Evolutionary conservation across 2,113 vertebrate genomes (phyloP).

Genomic region (Chaetodon trifascialis): DNA sequence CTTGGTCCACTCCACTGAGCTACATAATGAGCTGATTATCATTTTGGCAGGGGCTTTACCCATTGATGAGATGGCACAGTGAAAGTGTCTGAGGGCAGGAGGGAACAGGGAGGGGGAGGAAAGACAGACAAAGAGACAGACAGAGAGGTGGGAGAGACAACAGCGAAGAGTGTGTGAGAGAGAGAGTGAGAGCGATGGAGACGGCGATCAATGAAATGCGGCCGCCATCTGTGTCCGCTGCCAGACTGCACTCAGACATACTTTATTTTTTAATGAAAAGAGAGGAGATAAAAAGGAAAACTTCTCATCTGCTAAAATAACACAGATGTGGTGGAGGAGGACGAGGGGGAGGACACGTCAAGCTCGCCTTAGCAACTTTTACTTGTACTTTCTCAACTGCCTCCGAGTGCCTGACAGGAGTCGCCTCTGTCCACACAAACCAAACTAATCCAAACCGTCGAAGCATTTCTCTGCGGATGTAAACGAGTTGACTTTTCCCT

Average conservation of each 20-base stretch:
- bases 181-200: not conserved
- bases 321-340: constrained; percentile 42
- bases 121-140: constrained; percentile 35
- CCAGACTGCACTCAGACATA: constrained; percentile 38
- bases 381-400: constrained; percentile 10
- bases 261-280: constrained; percentile 64
- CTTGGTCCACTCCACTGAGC: constrained; percentile 63
- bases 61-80: constrained; percentile 63
- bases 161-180: not conserved
- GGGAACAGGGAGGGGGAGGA: constrained; percentile 2
- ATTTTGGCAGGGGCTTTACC: constrained; percentile 69
- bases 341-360: constrained; percentile 11
- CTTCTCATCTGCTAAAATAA: constrained; percentile 54
- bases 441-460: not conserved
- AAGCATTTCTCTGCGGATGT: not conserved
- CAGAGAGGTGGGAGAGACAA: constrained; percentile 10
- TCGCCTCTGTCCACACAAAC: not conserved
- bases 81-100: constrained; percentile 32
- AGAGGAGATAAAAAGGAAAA: constrained; percentile 43
- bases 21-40: constrained; percentile 80
- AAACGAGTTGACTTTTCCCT: constrained; percentile 68
- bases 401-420: constrained; percentile 7
- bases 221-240: constrained; percentile 49
- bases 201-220: constrained; percentile 51
- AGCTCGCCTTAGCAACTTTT: constrained; percentile 31